phyloP scores from a whole-genome alignment of 2,113 vertebrate species.

The Plectropomus leopardus region DNA sequence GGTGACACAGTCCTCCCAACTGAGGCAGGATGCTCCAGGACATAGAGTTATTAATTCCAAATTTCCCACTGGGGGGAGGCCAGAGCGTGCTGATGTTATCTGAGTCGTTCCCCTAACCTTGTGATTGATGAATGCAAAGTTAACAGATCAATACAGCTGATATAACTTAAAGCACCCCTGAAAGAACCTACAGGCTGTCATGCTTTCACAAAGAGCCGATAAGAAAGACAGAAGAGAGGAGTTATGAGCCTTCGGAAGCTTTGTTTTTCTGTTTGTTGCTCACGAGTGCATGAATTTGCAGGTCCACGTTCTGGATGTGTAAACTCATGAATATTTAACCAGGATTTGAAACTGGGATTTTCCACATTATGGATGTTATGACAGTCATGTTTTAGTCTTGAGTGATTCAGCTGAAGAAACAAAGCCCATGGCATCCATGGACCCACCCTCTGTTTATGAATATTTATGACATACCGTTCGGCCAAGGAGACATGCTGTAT shows the following conservation, averaged over 20 bases:
- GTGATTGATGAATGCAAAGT: slow-evolving; percentile 58
- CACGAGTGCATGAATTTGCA: background rate
- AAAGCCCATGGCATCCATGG: background rate
- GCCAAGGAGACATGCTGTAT: background rate
- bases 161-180: slow-evolving; percentile 23
- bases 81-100: slow-evolving; percentile 33
- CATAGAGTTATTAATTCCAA: slow-evolving; percentile 22
- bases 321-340: slow-evolving; percentile 36
- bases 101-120: slow-evolving; percentile 29
- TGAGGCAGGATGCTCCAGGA: background rate
- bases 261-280: slow-evolving; percentile 7
- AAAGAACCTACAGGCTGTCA: slow-evolving; percentile 18
- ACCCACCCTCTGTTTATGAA: slow-evolving; percentile 5
- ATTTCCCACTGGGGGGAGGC: slow-evolving; percentile 18
- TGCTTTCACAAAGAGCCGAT: slow-evolving; percentile 1
- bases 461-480: slow-evolving; percentile 17
- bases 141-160: slow-evolving; percentile 43
- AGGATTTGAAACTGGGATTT: background rate
- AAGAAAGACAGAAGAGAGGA: slow-evolving; percentile 9
- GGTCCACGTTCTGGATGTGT: background rate
- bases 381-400: slow-evolving; percentile 4
- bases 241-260: background rate
- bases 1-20: slow-evolving; percentile 7
- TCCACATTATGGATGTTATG: slow-evolving; percentile 7
- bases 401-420: slow-evolving; percentile 20